Evolutionary conservation across 2,113 vertebrate species (phyloP).

Genomic region (Onychostruthus taczanowskii): DNA sequence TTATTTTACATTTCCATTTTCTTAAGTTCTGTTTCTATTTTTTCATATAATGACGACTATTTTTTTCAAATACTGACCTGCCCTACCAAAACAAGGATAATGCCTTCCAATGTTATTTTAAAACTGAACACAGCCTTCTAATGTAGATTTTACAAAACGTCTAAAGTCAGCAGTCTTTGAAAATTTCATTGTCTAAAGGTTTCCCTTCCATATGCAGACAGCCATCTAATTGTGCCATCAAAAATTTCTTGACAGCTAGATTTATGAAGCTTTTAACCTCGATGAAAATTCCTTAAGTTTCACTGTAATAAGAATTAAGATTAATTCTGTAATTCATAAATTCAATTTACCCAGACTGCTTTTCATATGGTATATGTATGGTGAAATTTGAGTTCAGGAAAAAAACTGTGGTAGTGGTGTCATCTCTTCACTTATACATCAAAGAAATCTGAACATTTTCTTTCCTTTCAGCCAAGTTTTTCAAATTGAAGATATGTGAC

Average conservation of each 20-base stretch:
- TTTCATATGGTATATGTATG: background rate
- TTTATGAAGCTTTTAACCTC: background rate
- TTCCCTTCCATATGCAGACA: background rate
- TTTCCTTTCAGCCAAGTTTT: background rate
- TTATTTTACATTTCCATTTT: background rate
- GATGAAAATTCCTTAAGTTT: background rate
- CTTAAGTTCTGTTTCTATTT: background rate
- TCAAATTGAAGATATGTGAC: background rate
- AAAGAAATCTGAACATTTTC: background rate
- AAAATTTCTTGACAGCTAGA: background rate
- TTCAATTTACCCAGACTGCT: background rate
- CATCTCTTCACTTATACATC: background rate
- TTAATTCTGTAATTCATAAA: background rate
- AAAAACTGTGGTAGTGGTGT: accelerated
- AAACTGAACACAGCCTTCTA: background rate
- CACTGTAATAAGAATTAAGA: background rate
- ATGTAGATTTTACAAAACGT: background rate
- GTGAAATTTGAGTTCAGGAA: background rate
- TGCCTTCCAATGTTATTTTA: background rate
- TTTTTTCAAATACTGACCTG: background rate
- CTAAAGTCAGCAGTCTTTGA: background rate
- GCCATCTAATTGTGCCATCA: background rate
- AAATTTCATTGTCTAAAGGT: background rate
- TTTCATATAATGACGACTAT: background rate
- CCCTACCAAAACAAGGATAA: background rate